Conservation (phyloP, 2,888 invertebrate species). For the Arge pagana region DNA sequence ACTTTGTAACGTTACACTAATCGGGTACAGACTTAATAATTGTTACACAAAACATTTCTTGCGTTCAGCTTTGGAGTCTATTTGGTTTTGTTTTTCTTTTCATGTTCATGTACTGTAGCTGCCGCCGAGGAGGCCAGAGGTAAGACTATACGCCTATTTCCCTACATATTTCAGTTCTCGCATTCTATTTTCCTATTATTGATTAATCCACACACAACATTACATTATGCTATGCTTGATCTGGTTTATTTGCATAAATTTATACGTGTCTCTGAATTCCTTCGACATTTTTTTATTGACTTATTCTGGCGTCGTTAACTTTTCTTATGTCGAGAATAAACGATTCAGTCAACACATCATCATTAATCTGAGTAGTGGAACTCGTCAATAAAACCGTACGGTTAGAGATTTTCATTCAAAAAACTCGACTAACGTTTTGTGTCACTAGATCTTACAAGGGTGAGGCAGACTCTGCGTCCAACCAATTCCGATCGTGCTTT, state of each 20-base stretch:
- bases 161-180: constrained; percentile 7
- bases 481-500: too few species aligned
- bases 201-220: constrained; percentile 9
- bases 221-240: background rate
- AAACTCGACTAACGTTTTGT: too few species aligned
- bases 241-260: background rate
- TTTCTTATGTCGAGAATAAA: too few species aligned
- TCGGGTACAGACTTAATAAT: constrained; percentile 2
- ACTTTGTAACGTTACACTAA: constrained; percentile 9
- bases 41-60: constrained; percentile 28
- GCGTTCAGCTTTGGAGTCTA: constrained; percentile 50
- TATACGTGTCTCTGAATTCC: too few species aligned
- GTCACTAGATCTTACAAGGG: too few species aligned
- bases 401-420: background rate
- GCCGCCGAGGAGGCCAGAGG: constrained; percentile 90
- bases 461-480: too few species aligned
- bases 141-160: constrained; percentile 60
- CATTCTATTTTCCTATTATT: background rate
- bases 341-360: too few species aligned
- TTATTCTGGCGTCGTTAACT: too few species aligned
- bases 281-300: too few species aligned
- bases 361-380: too few species aligned
- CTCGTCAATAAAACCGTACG: background rate
- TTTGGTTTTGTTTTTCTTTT: constrained; percentile 64
- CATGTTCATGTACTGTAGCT: constrained; percentile 69